Evolutionary conservation across 1,140 invertebrate species (phyloP).

Genomic region (Lepidurus apus): DNA sequence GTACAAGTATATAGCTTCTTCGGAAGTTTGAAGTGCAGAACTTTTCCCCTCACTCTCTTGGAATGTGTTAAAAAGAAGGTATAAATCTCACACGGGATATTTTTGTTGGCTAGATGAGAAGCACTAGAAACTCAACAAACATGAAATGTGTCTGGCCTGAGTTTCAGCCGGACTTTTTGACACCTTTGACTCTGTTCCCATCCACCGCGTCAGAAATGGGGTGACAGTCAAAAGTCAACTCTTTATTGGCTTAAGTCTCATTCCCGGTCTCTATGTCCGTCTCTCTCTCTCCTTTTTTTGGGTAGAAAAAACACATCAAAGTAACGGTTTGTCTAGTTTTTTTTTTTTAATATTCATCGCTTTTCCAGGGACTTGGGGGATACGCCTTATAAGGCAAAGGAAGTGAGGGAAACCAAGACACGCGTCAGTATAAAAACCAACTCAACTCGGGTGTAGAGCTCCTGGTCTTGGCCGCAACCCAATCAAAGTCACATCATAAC

Average conservation of each 20-base stretch:
- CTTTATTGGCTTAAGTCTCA: background rate
- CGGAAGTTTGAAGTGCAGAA: background rate
- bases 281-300: too few relatives aligned
- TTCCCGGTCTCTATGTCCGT: background rate
- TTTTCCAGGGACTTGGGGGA: background rate
- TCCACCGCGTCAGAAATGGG: too few relatives aligned
- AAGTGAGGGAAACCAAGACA: conserved; percentile 3
- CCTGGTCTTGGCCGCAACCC: conserved; percentile 3
- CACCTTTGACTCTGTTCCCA: background rate
- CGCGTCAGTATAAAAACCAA: background rate
- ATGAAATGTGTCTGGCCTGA: background rate
- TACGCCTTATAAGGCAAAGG: background rate
- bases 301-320: background rate
- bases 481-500: conserved; percentile 19
- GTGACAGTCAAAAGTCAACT: background rate
- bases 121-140: background rate
- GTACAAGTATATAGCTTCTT: too few relatives aligned
- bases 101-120: background rate
- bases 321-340: background rate
- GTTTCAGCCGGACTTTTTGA: background rate
- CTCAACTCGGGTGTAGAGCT: background rate
- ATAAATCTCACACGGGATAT: too few relatives aligned
- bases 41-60: background rate
- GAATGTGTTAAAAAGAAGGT: too few relatives aligned
- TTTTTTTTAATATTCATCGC: background rate